phyloP scores from a whole-genome alignment of 2,888 invertebrate species.

The Ormyrus pomaceus region DNA sequence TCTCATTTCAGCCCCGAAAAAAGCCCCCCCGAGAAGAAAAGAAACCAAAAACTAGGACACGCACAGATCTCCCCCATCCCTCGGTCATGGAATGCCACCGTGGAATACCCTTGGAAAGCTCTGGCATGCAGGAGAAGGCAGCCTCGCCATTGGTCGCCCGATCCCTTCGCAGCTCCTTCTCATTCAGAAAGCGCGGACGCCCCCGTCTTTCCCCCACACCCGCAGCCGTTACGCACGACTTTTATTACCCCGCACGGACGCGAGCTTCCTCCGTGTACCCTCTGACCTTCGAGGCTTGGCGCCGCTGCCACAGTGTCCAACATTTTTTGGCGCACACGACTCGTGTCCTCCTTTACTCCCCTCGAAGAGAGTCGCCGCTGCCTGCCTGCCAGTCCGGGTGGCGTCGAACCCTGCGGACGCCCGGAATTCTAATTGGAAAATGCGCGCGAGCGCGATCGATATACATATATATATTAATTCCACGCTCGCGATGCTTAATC shows the following conservation, averaged over 20 bases:
- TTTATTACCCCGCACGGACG: not conserved
- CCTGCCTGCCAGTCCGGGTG: not conserved
- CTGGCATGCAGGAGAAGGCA: not conserved
- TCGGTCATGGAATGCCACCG: not conserved
- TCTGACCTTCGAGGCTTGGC: slow-evolving; percentile 26
- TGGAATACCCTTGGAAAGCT: not conserved
- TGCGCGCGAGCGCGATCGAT: slow-evolving; percentile 1
- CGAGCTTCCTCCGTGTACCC: not conserved
- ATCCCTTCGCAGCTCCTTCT: not conserved
- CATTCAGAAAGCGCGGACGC: slow-evolving; percentile 6
- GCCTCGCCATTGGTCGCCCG: not conserved
- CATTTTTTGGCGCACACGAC: not conserved
- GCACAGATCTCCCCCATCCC: too few species aligned
- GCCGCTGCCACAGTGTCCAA: too few species aligned
- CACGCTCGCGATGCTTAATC: slow-evolving; percentile 22
- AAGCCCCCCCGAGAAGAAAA: too few species aligned
- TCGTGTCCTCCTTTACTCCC: not conserved
- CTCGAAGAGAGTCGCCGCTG: not conserved
- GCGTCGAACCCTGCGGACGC: slow-evolving; percentile 11
- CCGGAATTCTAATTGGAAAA: slow-evolving; percentile 43
- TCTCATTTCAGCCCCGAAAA: too few species aligned
- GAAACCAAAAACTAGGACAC: too few species aligned
- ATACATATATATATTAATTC: not conserved
- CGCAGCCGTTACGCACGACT: too few species aligned
- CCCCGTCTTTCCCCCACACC: not conserved